These are phyloP conservation scores for Amphipoea oculea DNA, from an alignment of 2,888 invertebrate genomes.

Conservation along the genomic window DNA sequence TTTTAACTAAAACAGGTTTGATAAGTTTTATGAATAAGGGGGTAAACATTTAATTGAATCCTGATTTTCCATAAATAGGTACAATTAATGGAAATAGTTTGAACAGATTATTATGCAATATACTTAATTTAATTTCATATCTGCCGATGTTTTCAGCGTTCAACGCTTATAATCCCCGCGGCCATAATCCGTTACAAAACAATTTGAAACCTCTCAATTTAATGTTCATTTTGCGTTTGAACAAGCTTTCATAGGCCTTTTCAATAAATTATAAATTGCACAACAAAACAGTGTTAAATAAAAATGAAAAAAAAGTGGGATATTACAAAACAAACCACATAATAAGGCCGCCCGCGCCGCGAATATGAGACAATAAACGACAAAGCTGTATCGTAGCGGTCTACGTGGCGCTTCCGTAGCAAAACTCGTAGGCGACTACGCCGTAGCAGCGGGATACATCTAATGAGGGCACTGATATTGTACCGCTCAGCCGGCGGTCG, in stretches of 20 bases:
- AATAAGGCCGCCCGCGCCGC: conserved; percentile 57
- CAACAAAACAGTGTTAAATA: conserved; percentile 32
- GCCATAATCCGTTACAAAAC: conserved; percentile 39
- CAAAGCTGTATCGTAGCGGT: conserved; percentile 73
- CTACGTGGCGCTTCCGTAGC: conserved; percentile 79
- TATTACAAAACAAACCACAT: conserved; percentile 56
- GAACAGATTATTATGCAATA: conserved; percentile 25
- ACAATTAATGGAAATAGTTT: conserved; percentile 16
- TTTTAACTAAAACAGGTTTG: too few relatives aligned
- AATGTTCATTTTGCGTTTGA: conserved; percentile 30
- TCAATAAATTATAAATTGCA: conserved; percentile 39
- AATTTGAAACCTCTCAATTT: conserved; percentile 37
- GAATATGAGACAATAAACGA: conserved; percentile 72
- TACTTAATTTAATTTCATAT: conserved; percentile 44
- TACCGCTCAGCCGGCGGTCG: conserved; percentile 78
- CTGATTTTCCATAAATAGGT: not conserved
- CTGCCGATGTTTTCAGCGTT: conserved; percentile 43
- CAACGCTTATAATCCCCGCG: conserved; percentile 41
- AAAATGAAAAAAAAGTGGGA: conserved; percentile 48
- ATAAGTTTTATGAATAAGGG: too few relatives aligned
- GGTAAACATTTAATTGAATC: not conserved
- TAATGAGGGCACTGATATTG: conserved; percentile 88
- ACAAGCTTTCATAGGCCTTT: conserved; percentile 14
- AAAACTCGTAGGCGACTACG: conserved; percentile 79
- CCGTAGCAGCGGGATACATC: conserved; percentile 78